These are phyloP conservation scores for Arion vulgaris DNA, from an alignment of 1,140 invertebrate species.

Conservation along the genomic window DNA sequence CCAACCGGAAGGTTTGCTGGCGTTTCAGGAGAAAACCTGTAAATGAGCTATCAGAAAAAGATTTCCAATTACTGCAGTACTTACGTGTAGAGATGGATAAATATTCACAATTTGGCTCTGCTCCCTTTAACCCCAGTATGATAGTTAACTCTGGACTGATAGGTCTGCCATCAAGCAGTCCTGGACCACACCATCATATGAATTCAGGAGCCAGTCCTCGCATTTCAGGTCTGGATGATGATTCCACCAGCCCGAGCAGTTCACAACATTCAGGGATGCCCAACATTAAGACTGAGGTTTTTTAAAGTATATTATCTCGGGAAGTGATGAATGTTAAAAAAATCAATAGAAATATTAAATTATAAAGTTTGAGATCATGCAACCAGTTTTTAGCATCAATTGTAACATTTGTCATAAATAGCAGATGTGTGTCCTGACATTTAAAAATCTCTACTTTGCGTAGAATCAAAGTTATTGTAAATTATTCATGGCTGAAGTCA, in stretches of 20 bases:
- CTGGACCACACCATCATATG: background rate
- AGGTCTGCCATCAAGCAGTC: background rate
- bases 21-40: constrained; percentile 51
- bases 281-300: constrained; percentile 28
- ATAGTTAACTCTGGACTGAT: constrained; percentile 34
- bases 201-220: background rate
- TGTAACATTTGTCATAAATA: too few relatives aligned
- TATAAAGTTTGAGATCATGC: too few relatives aligned
- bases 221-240: constrained; percentile 8
- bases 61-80: constrained; percentile 47
- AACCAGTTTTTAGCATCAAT: too few relatives aligned
- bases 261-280: background rate
- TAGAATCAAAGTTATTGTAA: too few relatives aligned
- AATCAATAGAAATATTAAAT: too few relatives aligned
- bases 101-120: constrained; percentile 45
- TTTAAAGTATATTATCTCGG: background rate
- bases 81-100: constrained; percentile 52
- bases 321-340: too few relatives aligned
- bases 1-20: constrained; percentile 52
- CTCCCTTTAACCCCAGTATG: constrained; percentile 27
- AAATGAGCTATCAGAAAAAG: constrained; percentile 42
- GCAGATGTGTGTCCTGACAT: too few relatives aligned
- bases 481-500: too few relatives aligned
- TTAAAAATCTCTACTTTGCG: too few relatives aligned
- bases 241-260: constrained; percentile 24